These are phyloP conservation scores for Mesorhabditis belari DNA, from an alignment of 2,888 invertebrate species.

Conservation along the genomic window DNA sequence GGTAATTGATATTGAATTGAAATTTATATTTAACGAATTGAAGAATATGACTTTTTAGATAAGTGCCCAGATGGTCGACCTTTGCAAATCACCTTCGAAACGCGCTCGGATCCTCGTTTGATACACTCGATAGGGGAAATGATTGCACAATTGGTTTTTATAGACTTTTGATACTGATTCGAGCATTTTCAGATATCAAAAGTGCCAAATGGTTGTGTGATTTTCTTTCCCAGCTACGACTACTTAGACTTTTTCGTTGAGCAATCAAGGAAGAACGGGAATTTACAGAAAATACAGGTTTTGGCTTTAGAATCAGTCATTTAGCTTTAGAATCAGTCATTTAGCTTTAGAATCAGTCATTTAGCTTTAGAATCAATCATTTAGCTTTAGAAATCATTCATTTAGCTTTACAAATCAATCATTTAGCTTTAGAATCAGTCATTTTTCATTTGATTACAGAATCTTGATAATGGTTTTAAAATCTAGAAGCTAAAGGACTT, in stretches of 20 bases:
- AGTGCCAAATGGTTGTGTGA: slow-evolving; percentile 82
- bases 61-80: slow-evolving; percentile 17
- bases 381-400: too few relatives aligned
- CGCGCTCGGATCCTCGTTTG: slow-evolving; percentile 9
- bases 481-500: slow-evolving; percentile 10
- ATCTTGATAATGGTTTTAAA: too few relatives aligned
- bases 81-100: slow-evolving; percentile 20
- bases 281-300: too few relatives aligned
- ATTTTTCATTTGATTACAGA: too few relatives aligned
- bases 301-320: too few relatives aligned
- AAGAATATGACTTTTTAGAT: slow-evolving; percentile 6
- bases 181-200: slow-evolving; percentile 62
- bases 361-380: too few relatives aligned
- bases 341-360: too few relatives aligned
- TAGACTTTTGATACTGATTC: neutral
- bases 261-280: slow-evolving; percentile 56
- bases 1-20: too few relatives aligned
- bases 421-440: too few relatives aligned
- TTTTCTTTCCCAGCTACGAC: slow-evolving; percentile 87
- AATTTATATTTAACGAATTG: slow-evolving; percentile 2
- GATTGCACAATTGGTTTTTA: neutral
- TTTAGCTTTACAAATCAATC: too few relatives aligned
- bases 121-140: neutral
- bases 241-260: slow-evolving; percentile 69
- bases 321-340: too few relatives aligned